Evolutionary conservation across 2,888 invertebrate genomes (phyloP).

Genomic region (Omphaloscelis lunosa): DNA sequence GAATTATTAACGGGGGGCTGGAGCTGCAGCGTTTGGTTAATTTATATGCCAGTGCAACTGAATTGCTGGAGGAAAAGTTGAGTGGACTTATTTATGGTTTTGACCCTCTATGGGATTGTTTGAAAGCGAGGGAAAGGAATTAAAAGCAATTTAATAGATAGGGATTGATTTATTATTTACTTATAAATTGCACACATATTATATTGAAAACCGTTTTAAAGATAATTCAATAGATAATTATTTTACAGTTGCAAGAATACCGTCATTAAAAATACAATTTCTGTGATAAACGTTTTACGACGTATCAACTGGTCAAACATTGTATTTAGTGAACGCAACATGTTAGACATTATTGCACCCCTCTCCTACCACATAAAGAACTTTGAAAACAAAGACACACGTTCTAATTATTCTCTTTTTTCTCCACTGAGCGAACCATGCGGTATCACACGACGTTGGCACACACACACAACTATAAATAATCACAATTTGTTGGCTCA

Average conservation of each 20-base stretch:
- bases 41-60: constrained; percentile 37
- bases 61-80: constrained; percentile 30
- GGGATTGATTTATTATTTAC: not conserved
- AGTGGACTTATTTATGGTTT: constrained; percentile 26
- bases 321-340: not conserved
- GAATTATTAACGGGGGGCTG: constrained; percentile 59
- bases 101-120: not conserved
- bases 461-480: constrained; percentile 59
- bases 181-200: not conserved
- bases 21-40: constrained; percentile 27
- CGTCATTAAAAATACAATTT: not conserved
- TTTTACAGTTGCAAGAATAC: not conserved
- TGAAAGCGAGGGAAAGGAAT: not conserved
- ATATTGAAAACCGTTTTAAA: not conserved
- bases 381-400: constrained; percentile 13
- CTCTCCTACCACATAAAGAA: not conserved
- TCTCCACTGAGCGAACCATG: constrained; percentile 19
- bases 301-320: not conserved
- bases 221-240: not conserved
- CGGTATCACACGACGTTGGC: constrained; percentile 60
- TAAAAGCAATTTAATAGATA: not conserved
- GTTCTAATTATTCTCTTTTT: constrained; percentile 49
- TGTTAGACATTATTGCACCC: not conserved
- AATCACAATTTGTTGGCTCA: constrained; percentile 66
- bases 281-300: constrained; percentile 11